phyloP scores from a whole-genome alignment of 2,113 vertebrate species.

The Peromyscus maniculatus region DNA sequence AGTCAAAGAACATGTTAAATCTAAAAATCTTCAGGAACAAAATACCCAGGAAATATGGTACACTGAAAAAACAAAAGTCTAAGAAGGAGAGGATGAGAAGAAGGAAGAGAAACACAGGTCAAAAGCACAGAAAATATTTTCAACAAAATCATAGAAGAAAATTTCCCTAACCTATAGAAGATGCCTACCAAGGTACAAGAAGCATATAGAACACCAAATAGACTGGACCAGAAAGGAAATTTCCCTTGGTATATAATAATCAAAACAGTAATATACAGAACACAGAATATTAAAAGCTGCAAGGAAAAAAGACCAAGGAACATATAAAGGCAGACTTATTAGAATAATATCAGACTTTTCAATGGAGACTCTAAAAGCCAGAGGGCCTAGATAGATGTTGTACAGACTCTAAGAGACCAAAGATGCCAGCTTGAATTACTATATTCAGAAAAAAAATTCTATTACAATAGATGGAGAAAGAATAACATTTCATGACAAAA shows the following conservation, averaged over 20 bases:
- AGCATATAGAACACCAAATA: background rate
- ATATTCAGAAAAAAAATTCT: background rate
- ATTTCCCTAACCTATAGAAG: background rate
- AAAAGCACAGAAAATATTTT: background rate
- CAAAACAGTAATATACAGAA: background rate
- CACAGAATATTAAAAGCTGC: background rate
- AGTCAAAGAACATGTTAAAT: background rate
- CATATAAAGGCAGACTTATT: background rate
- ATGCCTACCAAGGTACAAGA: background rate
- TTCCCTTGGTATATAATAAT: background rate
- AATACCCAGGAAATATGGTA: background rate
- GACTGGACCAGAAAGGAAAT: background rate
- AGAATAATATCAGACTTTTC: background rate
- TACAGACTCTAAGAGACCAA: background rate
- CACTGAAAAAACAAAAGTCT: background rate
- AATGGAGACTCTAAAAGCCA: background rate
- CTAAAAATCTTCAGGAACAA: background rate
- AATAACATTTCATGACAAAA: background rate
- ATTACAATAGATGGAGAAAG: background rate
- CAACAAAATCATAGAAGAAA: background rate
- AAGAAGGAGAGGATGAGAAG: background rate
- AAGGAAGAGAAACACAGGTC: background rate
- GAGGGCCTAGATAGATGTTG: background rate
- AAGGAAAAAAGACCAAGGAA: background rate
- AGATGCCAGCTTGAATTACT: background rate